Evolutionary conservation across 2,113 vertebrate genomes (phyloP), one percentile per base, ranked within the genome.

Genomic region (Vicugna pacos): DNA sequence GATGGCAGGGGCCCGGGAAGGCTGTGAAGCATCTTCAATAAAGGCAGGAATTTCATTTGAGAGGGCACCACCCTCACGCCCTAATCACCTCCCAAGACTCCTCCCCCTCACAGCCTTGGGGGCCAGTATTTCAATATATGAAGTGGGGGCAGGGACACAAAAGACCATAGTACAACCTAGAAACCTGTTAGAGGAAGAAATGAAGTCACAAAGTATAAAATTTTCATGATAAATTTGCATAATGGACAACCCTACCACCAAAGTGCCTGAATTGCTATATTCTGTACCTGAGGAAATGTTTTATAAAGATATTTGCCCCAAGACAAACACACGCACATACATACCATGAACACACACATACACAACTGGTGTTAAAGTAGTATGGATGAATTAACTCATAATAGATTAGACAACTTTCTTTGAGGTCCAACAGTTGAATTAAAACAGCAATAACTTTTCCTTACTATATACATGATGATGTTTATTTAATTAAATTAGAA

Each of bases 401-500:
- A 42, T 86, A 54, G 2, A 75, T 16, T 54, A 90, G 19, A 24
- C 8, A 85, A 67, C 46, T 4, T 70, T 96, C 64, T 95, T 95
- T 73, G 15, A 79, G 15, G 15, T 90, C 14, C 70, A 88, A 77
- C 4, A 73, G 11, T 52, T 93, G 0, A 76, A 92, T 73, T 85
- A 81, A 93, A 86, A 48, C 1, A 73, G 7, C 64, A 91, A 30
- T 72, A 83, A 88, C 4, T 50, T 16, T 46, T 65, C 5, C 92
- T 95, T 32, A 62, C 8, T 90, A 35, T 17, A 52, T 30, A 90
- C 95, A 73, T 84, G 17, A 8, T 54, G 4, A 58, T 84, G 2
- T 28, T 75, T 73, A 65, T 58, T 67, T 75, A 92, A 60, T 88
- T 12, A 12, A 81, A 46, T 76, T 93, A 95, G 60, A 94, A 92